Evolutionary conservation across 2,113 vertebrate genomes (phyloP).

Genomic region (Pseudonaja textilis): DNA sequence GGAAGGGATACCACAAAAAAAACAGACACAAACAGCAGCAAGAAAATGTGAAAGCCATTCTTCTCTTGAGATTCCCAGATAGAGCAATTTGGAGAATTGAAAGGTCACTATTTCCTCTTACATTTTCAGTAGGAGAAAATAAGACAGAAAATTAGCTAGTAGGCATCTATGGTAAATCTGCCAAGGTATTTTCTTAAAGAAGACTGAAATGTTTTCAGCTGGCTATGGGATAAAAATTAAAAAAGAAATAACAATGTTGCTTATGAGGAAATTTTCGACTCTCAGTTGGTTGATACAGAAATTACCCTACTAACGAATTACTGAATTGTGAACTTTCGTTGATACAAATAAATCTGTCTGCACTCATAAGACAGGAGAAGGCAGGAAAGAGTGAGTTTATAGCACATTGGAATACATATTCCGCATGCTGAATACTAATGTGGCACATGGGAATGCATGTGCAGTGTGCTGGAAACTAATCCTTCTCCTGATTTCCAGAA

Average conservation of each 20-base stretch:
- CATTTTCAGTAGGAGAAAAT: constrained; percentile 21
- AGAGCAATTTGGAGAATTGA: not conserved
- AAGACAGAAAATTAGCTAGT: not conserved
- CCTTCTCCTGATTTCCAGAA: not conserved
- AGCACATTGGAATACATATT: not conserved
- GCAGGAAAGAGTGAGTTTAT: not conserved
- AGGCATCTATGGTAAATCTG: not conserved
- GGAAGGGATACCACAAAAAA: not conserved
- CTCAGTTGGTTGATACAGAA: not conserved
- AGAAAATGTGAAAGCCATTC: not conserved
- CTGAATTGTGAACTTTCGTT: not conserved
- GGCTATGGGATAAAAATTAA: not conserved
- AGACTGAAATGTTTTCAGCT: not conserved
- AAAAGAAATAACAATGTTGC: not conserved
- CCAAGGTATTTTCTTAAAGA: not conserved
- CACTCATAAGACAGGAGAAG: not conserved
- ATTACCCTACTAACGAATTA: not conserved
- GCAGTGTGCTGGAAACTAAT: not conserved
- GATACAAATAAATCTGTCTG: not conserved
- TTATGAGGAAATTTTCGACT: not conserved
- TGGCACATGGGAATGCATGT: not conserved
- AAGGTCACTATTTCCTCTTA: constrained; percentile 16
- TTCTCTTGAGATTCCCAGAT: constrained; percentile 4
- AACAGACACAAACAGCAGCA: not conserved
- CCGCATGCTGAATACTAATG: not conserved